These are phyloP conservation scores for Silurus glanis DNA, from an alignment of 2,113 vertebrate species.

Conservation along the genomic window DNA sequence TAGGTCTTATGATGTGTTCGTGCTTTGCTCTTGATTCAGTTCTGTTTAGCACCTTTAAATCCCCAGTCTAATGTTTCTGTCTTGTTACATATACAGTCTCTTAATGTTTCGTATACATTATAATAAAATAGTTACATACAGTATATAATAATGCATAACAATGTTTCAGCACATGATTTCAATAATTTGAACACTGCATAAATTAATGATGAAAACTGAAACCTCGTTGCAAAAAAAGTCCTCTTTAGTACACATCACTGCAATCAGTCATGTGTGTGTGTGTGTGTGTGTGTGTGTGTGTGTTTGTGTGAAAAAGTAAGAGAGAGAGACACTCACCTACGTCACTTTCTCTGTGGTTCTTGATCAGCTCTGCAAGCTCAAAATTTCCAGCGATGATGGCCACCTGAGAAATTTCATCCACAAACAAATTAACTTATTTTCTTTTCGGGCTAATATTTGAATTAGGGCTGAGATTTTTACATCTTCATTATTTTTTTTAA, in stretches of 20 bases:
- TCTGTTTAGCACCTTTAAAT: background rate
- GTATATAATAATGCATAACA: background rate
- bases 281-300: background rate
- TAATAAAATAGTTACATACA: background rate
- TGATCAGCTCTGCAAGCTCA: conserved; percentile 93
- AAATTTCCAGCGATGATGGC: conserved; percentile 98
- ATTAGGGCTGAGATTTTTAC: background rate
- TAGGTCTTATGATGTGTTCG: background rate
- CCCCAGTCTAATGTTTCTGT: background rate
- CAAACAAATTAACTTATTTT: no score
- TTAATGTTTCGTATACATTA: background rate
- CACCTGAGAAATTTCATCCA: conserved; percentile 79
- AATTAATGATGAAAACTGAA: background rate
- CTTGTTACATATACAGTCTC: background rate
- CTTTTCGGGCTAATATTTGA: no score
- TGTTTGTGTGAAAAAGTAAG: background rate
- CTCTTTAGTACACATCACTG: background rate
- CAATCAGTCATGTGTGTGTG: no score
- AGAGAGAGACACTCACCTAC: conserved; percentile 77
- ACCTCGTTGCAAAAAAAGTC: background rate
- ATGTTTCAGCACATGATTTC: background rate
- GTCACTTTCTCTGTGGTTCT: conserved; percentile 91
- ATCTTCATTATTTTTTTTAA: no score
- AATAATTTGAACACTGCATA: background rate
- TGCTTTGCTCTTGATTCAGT: background rate